These are phyloP conservation scores for Octomys mimax DNA, from an alignment of 2,797 vertebrate genomes.

Conservation along the genomic window DNA sequence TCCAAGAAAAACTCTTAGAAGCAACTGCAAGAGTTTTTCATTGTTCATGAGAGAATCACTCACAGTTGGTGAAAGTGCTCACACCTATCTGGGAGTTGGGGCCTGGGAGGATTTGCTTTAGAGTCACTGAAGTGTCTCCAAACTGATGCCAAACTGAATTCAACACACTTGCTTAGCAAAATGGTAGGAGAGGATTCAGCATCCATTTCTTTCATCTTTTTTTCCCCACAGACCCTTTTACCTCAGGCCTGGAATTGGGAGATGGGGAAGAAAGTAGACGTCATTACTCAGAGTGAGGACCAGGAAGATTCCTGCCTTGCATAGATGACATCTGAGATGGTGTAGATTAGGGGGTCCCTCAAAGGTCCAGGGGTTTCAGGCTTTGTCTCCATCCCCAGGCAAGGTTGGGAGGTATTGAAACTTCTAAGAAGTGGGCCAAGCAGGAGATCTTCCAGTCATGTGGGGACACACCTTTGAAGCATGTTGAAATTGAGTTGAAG, in stretches of 20 bases:
- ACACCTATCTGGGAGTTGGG: background rate
- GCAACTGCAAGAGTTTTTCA: background rate
- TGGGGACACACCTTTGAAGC: background rate
- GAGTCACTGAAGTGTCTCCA: background rate
- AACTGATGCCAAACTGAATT: slow-evolving; percentile 4
- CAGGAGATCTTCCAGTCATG: background rate
- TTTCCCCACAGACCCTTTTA: background rate
- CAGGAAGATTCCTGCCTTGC: background rate
- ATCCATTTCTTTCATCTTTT: background rate
- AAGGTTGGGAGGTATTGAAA: background rate
- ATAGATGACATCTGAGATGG: background rate
- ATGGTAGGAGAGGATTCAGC: background rate
- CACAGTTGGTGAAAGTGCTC: background rate
- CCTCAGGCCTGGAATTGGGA: background rate
- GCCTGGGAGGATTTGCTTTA: background rate
- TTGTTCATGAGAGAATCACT: background rate
- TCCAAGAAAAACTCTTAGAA: background rate
- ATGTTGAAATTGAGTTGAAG: background rate
- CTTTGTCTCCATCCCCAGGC: too few relatives aligned
- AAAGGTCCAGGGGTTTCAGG: background rate
- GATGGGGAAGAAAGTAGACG: background rate
- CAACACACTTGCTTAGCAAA: background rate
- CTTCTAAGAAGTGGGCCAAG: background rate
- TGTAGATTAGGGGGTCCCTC: background rate
- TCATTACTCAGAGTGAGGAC: background rate